Evolutionary conservation across 2,888 invertebrate species (phyloP).

Genomic region (Habrosyne pyritoides): DNA sequence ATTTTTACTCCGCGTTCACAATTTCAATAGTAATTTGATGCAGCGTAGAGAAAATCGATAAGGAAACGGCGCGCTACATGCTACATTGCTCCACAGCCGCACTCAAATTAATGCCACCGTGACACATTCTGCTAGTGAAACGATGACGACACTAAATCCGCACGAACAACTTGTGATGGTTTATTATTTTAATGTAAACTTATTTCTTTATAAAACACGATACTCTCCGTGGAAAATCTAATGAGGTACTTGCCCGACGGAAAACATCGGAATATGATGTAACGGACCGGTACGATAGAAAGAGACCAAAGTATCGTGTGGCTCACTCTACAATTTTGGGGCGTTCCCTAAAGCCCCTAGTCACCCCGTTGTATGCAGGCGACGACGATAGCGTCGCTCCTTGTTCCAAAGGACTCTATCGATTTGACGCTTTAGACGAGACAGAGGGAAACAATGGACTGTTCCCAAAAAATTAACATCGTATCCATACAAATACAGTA

Average conservation of each 20-base stretch:
- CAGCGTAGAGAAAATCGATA: conserved; percentile 82
- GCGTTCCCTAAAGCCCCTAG: conserved; percentile 57
- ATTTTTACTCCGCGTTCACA: conserved; percentile 71
- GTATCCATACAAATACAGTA: neutral
- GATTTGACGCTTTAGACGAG: neutral
- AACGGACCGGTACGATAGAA: conserved; percentile 52
- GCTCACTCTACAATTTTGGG: conserved; percentile 53
- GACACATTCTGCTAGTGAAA: conserved; percentile 52
- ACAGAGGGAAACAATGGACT: neutral
- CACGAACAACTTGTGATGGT: conserved; percentile 23
- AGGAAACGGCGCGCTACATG: conserved; percentile 75
- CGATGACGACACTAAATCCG: conserved; percentile 35
- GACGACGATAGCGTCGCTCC: conserved; percentile 21
- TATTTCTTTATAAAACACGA: conserved; percentile 32
- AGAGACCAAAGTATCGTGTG: conserved; percentile 60
- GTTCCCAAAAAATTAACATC: too few species aligned
- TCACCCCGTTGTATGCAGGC: conserved; percentile 32
- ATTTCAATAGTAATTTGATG: conserved; percentile 76
- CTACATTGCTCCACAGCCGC: conserved; percentile 63
- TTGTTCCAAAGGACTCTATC: neutral
- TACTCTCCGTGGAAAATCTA: conserved; percentile 42
- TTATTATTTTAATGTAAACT: conserved; percentile 13
- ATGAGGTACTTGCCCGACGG: conserved; percentile 47
- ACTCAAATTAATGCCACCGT: conserved; percentile 56
- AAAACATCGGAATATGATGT: conserved; percentile 46